Percentiles rank a stretch among this genome's conserved stretches.
Evolutionary conservation across 1,140 invertebrate species (phyloP).

Genomic region (Orius laevigatus): DNA sequence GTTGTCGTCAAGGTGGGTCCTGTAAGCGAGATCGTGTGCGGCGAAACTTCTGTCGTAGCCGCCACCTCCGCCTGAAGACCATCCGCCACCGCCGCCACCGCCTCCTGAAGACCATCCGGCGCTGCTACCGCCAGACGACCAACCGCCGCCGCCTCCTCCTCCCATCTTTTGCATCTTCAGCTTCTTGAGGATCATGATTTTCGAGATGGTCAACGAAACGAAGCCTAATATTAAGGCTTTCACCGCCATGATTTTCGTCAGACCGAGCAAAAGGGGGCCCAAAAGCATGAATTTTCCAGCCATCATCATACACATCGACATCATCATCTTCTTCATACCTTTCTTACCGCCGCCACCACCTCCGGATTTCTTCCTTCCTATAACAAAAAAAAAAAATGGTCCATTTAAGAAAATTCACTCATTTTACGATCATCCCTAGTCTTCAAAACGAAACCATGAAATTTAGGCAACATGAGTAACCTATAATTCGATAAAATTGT

Average conservation of each 20-base stretch:
- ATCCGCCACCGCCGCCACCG: not conserved
- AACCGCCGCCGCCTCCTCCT: slow-evolving; percentile 13
- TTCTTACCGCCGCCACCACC: slow-evolving; percentile 18
- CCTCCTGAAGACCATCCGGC: slow-evolving; percentile 5
- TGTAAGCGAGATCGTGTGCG: slow-evolving; percentile 11
- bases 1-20: not conserved
- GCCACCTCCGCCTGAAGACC: not conserved
- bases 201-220: slow-evolving; percentile 20
- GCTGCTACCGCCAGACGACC: slow-evolving; percentile 3
- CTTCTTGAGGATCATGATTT: slow-evolving; percentile 22
- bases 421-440: too few relatives aligned
- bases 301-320: slow-evolving; percentile 22
- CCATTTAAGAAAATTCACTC: not conserved
- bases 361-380: slow-evolving; percentile 18
- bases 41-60: slow-evolving; percentile 7
- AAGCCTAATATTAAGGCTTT: slow-evolving; percentile 22
- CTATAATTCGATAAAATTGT: not conserved
- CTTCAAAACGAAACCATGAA: too few relatives aligned
- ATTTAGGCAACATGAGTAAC: not conserved
- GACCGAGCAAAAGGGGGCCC: slow-evolving; percentile 19
- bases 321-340: slow-evolving; percentile 24
- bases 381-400: slow-evolving; percentile 12
- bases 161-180: slow-evolving; percentile 12
- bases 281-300: slow-evolving; percentile 20
- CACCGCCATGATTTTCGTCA: slow-evolving; percentile 22